These are phyloP conservation scores for Lycia hirtaria DNA, from an alignment of 2,888 invertebrate species.

Conservation along the genomic window DNA sequence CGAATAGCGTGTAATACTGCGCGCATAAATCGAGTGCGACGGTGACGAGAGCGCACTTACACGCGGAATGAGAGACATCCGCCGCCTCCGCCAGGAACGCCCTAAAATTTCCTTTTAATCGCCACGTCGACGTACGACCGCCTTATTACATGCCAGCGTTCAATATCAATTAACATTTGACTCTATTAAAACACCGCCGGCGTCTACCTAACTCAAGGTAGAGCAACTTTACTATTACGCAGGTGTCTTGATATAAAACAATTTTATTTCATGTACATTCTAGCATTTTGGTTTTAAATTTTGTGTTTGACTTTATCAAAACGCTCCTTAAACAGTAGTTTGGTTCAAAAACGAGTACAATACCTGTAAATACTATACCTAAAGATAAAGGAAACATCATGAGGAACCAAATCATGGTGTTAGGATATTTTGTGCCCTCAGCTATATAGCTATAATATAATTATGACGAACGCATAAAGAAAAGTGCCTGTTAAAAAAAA, in stretches of 20 bases:
- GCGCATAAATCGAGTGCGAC: conserved; percentile 79
- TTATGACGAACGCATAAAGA: too few species aligned
- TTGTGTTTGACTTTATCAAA: too few species aligned
- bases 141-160: conserved; percentile 43
- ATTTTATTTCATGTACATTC: too few species aligned
- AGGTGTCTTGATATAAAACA: neutral
- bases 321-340: too few species aligned
- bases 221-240: neutral
- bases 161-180: conserved; percentile 64
- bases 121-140: conserved; percentile 63
- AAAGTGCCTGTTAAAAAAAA: too few species aligned
- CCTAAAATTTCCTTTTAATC: conserved; percentile 76
- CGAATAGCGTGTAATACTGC: conserved; percentile 83
- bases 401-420: too few species aligned
- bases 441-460: too few species aligned
- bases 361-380: too few species aligned
- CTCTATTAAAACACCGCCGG: conserved; percentile 51
- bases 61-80: conserved; percentile 74
- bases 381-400: too few species aligned
- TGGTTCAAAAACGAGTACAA: too few species aligned
- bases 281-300: too few species aligned
- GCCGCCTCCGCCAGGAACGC: conserved; percentile 55
- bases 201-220: neutral
- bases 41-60: conserved; percentile 78
- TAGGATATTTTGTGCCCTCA: too few species aligned